Base-by-base conservation (phyloP, 2,113 vertebrate genomes). In the Leptobrachium leishanense region DNA sequence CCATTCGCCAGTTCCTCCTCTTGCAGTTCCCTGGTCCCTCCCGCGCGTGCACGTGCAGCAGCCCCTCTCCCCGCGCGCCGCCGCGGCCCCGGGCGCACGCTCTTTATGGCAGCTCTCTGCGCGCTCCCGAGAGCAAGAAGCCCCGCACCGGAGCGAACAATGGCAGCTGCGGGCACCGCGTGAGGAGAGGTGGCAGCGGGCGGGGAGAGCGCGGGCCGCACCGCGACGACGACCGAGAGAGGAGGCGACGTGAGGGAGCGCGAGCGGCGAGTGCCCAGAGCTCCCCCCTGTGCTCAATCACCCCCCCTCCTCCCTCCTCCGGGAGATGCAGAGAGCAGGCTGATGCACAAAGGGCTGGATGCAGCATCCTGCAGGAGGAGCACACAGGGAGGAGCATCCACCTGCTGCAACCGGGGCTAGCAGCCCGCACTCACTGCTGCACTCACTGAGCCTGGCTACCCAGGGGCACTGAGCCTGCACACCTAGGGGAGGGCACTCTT, bases 41-140 rank as follows among this genome's bases (percentile, higher is more conserved):
- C 44, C 62, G 72, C 55, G 43, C 50, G 55, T 63, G 54, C 46
- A 67, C 79, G 10, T 59, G 53, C 53, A 13, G 41, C 13, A 50
- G 57, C 39, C 44, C 43, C 54, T 42, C 40, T 39, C 57, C n/a
- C 50, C 79, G 85, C 88, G 85, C 87, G 88, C 86, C 85, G 84
- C 3, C 71, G 1, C 41, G 2, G 81, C 84, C 85, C 85, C 84
- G 88, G 84, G 90, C 84, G 89, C 92, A 92, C 93, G 93, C 92
- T 95, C 94, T 92, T 93, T 91, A 93, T 92, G 90, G 91, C 93
- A 93, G 93, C 92, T 94, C 92, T 90, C 85, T 66, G 84, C 84
- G 85, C 85, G 84, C 73, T 43, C 87, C 84, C 87, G 87, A 82
- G 84, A 87, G 66, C 20, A 15, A 7, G n/a, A 76, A 0, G n/a